phyloP scores from a whole-genome alignment of 2,797 vertebrate species.

The Argentina silus region DNA sequence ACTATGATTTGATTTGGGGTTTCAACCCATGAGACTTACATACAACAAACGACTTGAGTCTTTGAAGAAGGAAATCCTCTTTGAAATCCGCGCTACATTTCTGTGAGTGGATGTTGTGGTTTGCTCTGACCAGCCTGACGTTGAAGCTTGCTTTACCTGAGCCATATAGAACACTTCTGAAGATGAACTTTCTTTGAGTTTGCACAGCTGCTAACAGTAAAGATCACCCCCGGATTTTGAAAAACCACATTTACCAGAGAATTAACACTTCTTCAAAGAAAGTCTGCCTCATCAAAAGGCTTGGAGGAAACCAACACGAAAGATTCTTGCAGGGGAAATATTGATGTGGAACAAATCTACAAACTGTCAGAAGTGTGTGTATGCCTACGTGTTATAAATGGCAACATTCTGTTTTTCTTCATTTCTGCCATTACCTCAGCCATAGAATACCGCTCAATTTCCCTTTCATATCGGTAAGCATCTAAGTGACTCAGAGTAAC shows the following conservation, averaged over 20 bases:
- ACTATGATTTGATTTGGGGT: no score
- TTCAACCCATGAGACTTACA: no score
- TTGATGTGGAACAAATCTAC: constrained; percentile 1
- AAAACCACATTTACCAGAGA: constrained; percentile 27
- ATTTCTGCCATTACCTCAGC: not conserved
- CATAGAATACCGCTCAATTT: not conserved
- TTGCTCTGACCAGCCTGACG: not conserved
- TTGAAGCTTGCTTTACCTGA: not conserved
- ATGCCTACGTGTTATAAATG: not conserved
- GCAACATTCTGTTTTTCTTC: not conserved
- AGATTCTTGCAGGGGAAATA: constrained; percentile 18
- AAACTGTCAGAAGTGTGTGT: not conserved
- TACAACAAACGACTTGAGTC: no score
- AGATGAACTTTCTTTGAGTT: constrained; percentile 20
- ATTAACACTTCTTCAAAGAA: constrained; percentile 23
- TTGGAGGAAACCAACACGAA: not conserved
- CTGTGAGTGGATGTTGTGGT: not conserved
- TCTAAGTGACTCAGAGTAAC: not conserved
- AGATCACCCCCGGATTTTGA: constrained; percentile 22
- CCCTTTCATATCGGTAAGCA: not conserved
- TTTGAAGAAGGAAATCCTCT: no score
- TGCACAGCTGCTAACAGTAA: constrained; percentile 17
- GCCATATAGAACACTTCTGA: constrained; percentile 3
- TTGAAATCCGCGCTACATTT: no score
- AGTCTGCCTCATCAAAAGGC: constrained; percentile 14